Base-by-base conservation (phyloP, 2,888 invertebrate genomes). In the Caenorhabditis sinica region DNA sequence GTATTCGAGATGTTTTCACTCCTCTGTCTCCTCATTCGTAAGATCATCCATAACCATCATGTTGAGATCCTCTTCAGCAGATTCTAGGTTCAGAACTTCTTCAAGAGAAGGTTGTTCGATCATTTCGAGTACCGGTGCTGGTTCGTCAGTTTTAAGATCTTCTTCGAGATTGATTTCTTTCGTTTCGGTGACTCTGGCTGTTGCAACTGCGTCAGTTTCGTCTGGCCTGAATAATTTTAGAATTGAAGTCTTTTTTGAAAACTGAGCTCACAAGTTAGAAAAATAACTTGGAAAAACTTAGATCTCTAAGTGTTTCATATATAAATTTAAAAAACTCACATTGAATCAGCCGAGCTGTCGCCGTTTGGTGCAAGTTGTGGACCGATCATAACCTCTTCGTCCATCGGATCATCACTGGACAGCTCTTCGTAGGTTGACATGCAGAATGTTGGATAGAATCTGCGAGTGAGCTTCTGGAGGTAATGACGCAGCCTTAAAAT, bases 91-190 rank as follows among this genome's bases (percentile, higher is more conserved):
- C 6, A 69, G 15, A 9, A 56, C 56, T 2, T 53, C 56, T 43
- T 75, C 75, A 25, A 43, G 17, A 15, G 75, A 65, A 23, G 65
- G 75, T 20, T 66, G 65, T 28, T 65, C 56, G 9, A 33, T 43
- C 40, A 75, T 43, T n/a, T 74, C 74, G 23, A 72, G 58, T 6
- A 13, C 33, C 0, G 33, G 17, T 36, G 30, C 61, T 17, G 69
- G 36, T 1, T 60, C 40, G 28, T 71, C 56, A 1, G 63, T 15
- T 28, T 65, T 79, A 15, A 83, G 43, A 40, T 80, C 58, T 17
- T 79, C 68, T 15, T 58, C 74, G 4, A 83, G 25, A 71, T 71
- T 71, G 2, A 83, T 79, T 45, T 80, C 83, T 9, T 69, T 65
- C 0, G 45, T 72, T 58, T 76, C 84, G 15, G 61, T 72, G 0